Base-by-base conservation (phyloP, 2,888 invertebrate species). In the Calliphora vomitoria region DNA sequence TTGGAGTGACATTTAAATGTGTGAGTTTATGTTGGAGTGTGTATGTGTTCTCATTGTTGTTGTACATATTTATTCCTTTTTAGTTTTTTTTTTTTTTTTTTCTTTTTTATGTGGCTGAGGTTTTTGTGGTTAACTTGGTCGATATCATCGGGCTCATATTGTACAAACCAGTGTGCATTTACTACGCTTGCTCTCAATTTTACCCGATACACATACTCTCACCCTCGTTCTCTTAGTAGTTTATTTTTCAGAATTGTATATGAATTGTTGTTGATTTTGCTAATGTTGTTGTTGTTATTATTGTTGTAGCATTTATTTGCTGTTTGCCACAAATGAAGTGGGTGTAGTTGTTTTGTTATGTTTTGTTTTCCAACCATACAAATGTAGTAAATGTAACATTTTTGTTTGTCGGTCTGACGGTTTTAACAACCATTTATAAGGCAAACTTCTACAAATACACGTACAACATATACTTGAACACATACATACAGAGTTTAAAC, bases 61-160 rank as follows among this genome's bases (percentile, higher is more conserved):
- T 66, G 58, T 38, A 20, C 5, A 35, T 35, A 35, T 71, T 72
- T 79, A 75, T 72, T 86, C 41, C 75, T 72, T 76, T 53, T 25
- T 3, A 71, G 80, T 83, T 35, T 13, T 81, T 53, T 58, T 35
- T 74, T 74, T 68, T n/a, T n/a, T n/a, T n/a, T n/a, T n/a, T n/a
- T n/a, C n/a, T n/a, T n/a, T 66, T 76, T 83, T 85, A 79, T 90
- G 90, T 88, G 90, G 90, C 90, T 91, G 91, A 92, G 90, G 91
- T 90, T 92, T 87, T 90, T 92, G 92, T 89, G 91, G 92, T 92
- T 90, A 88, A 89, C 89, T 91, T 89, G 90, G 88, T 89, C 89
- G 88, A 90, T 90, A 88, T 89, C 86, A 85, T 75, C 76, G 38
- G 60, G 62, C 41, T 81, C 20, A 50, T 62, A 50, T 53, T 53